Percentiles rank a stretch among this genome's conserved stretches.
These are phyloP conservation scores for Pyrgilauda ruficollis DNA, from an alignment of 2,113 vertebrate genomes.

Conservation along the genomic window DNA sequence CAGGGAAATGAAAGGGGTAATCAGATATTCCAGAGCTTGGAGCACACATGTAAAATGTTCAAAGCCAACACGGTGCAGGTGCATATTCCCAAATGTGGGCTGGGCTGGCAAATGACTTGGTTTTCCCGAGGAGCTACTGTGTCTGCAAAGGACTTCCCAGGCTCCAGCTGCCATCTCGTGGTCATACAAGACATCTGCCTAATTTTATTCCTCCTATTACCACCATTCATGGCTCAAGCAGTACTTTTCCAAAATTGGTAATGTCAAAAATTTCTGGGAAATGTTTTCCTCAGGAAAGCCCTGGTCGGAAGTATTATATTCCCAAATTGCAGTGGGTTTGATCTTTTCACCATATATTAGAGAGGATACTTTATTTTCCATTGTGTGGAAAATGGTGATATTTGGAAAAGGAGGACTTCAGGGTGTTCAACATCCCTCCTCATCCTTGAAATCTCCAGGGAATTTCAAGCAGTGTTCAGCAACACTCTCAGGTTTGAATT, in stretches of 20 bases:
- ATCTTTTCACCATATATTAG: background rate
- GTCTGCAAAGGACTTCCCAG: background rate
- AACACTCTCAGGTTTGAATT: background rate
- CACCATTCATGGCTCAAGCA: background rate
- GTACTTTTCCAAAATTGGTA: background rate
- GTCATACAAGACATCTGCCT: background rate
- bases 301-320: background rate
- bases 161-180: conserved; percentile 62
- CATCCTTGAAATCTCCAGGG: background rate
- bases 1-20: background rate
- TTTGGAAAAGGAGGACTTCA: background rate
- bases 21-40: background rate
- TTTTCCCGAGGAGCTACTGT: background rate
- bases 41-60: background rate
- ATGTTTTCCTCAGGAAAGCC: background rate
- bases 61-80: conserved; percentile 25
- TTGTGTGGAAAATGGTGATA: background rate
- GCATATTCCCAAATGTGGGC: background rate
- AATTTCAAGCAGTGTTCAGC: background rate
- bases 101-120: background rate
- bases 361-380: background rate
- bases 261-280: background rate
- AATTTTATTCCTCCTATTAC: background rate
- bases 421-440: background rate
- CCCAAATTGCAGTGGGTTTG: background rate